Evolutionary conservation across 1,140 invertebrate species (phyloP), one percentile per base, ranked within the genome.

Genomic region (Oedothorax gibbosus): DNA sequence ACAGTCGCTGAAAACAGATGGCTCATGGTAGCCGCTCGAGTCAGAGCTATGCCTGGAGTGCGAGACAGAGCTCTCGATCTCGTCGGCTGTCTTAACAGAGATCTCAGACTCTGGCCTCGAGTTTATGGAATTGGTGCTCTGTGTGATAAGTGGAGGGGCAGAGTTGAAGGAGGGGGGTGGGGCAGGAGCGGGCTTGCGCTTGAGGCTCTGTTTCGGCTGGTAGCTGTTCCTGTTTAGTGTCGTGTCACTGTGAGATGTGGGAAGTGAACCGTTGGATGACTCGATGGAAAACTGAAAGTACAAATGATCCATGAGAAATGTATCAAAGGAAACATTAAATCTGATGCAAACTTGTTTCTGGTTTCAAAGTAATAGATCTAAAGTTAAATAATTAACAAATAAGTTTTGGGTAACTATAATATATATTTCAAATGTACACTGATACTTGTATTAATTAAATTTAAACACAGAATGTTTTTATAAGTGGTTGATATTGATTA

Each of bases 11-110:
- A 94, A 90, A 10, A 94, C 91, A 6, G 94, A 94, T 10, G 94
- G 92, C 88, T 95, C 94, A 88, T 95, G 94, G 88, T 94, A 95
- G 1, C 94, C 94, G 77, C 93, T 94, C 86, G 94, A 94, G 88
- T 95, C 94, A 87, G 93, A 94, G 89, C 93, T 94, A 87, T 94
- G 94, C 77, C 94, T 91, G 8, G 93, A 94, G 90, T 94, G 94
- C 88, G 91, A 92, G 62, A 93, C 92, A 11, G 85, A 75, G 53
- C 64, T 85, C 20, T 71, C 76, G 20, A 71, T 84, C 35, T 76
- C 79, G 54, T 68, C 60, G 12, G 62, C 82, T 9, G 73, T 85
- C 49, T 86, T 81, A 12, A 76, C 69, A 0, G 85, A 86, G 35
- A 85, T 79, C 51, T 85, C 84, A 14, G 85, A 80, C 53, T 79